Conservation (phyloP, 2,888 invertebrate genomes). For the Chaitophorus viminalis region DNA sequence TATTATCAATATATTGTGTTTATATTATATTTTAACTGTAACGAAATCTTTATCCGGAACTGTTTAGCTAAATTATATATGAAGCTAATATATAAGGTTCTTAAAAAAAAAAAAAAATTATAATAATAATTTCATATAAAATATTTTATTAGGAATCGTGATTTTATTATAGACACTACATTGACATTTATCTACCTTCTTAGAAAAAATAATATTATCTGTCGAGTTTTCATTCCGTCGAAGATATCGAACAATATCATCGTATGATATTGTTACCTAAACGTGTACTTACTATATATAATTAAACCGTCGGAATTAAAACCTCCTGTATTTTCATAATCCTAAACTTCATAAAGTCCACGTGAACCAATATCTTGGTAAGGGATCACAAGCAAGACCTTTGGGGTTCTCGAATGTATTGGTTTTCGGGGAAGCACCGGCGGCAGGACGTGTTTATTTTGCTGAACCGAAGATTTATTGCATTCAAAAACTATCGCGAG, state of each 20-base stretch:
- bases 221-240: background rate
- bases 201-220: background rate
- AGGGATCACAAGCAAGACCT: background rate
- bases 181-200: too few species aligned
- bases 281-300: background rate
- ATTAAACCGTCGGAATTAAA: constrained; percentile 4
- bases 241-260: background rate
- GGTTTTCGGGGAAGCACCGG: background rate
- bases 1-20: too few species aligned
- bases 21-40: too few species aligned
- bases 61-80: too few species aligned
- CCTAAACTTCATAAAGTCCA: background rate
- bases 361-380: background rate
- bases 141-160: too few species aligned
- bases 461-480: constrained; percentile 49
- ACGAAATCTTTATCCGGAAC: too few species aligned
- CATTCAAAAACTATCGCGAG: constrained; percentile 49
- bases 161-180: too few species aligned
- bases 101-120: too few species aligned
- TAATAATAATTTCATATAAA: too few species aligned
- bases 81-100: too few species aligned
- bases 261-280: too few species aligned
- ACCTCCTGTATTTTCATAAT: constrained; percentile 1
- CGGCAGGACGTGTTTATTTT: constrained; percentile 26
- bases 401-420: constrained; percentile 13